phyloP scores from a whole-genome alignment of 2,113 vertebrate species.

The Copsychus sechellarum region DNA sequence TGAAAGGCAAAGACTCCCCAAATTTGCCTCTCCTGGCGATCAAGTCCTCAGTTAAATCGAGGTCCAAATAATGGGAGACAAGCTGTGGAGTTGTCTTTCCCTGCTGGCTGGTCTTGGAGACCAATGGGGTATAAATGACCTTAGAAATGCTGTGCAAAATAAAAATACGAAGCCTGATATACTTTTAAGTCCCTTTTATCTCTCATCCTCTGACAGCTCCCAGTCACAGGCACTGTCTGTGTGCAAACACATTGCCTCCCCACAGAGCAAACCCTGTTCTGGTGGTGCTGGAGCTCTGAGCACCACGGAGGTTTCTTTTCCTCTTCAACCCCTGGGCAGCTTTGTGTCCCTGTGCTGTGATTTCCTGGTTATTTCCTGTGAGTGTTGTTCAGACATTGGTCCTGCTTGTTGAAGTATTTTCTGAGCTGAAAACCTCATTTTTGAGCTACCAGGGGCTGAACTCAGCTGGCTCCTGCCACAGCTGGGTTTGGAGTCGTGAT shows the following conservation, averaged over 20 bases:
- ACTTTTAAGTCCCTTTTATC: neutral
- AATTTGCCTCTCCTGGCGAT: neutral
- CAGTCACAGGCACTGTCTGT: neutral
- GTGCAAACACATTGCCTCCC: neutral
- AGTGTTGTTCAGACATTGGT: neutral
- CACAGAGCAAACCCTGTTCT: neutral
- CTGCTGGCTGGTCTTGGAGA: neutral
- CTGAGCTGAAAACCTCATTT: neutral
- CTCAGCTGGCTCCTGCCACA: neutral
- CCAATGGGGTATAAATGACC: neutral
- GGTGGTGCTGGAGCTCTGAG: neutral
- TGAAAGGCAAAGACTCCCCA: neutral
- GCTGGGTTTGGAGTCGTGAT: neutral
- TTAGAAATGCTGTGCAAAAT: neutral
- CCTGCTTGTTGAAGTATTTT: neutral
- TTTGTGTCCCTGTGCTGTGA: neutral
- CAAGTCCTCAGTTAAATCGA: neutral
- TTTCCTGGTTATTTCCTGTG: neutral
- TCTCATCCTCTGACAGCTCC: neutral
- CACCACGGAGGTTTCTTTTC: neutral
- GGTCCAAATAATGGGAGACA: neutral
- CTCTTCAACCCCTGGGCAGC: fast-evolving
- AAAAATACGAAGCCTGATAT: neutral
- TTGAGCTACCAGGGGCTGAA: neutral
- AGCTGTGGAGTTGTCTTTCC: neutral